Evolutionary conservation across 2,888 invertebrate genomes (phyloP).

Genomic region (Meganola albula): DNA sequence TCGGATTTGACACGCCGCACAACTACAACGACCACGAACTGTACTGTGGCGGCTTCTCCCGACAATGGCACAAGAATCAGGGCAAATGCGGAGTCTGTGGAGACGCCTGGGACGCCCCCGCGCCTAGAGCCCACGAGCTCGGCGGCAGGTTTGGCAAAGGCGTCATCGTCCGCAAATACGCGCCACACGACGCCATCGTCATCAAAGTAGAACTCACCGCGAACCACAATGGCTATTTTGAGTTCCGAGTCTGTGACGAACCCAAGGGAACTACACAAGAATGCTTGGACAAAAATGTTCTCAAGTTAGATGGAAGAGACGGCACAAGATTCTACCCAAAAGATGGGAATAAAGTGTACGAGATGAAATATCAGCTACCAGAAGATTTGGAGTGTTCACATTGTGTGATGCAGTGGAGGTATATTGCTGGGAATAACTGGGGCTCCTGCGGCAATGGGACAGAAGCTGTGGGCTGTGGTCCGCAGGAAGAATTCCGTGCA

Average conservation of each 20-base stretch:
- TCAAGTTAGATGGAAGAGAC: slow-evolving; percentile 74
- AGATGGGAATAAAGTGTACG: slow-evolving; percentile 87
- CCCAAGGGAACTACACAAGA: slow-evolving; percentile 83
- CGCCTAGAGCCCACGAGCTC: slow-evolving; percentile 87
- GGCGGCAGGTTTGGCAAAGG: slow-evolving; percentile 91
- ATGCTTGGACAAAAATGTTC: slow-evolving; percentile 85
- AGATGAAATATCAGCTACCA: slow-evolving; percentile 82
- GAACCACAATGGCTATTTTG: slow-evolving; percentile 91
- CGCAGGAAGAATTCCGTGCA: slow-evolving; percentile 91
- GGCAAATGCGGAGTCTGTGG: slow-evolving; percentile 94
- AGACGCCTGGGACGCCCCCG: slow-evolving; percentile 86
- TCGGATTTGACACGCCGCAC: slow-evolving; percentile 90
- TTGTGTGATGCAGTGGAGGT: slow-evolving; percentile 93
- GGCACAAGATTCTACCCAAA: slow-evolving; percentile 83
- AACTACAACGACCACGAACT: slow-evolving; percentile 94
- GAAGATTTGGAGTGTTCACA: slow-evolving; percentile 84
- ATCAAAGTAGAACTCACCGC: slow-evolving; percentile 92
- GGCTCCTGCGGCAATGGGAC: slow-evolving; percentile 84
- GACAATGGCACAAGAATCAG: slow-evolving; percentile 87
- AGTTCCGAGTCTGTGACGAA: slow-evolving; percentile 89
- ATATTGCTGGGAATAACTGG: slow-evolving; percentile 92
- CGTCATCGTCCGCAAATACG: slow-evolving; percentile 87
- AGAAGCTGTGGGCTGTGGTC: slow-evolving; percentile 90
- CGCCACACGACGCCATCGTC: slow-evolving; percentile 81
- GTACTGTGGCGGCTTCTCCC: slow-evolving; percentile 91